These are phyloP conservation scores for Drosophila rhopaloa DNA, from an alignment of 1,140 invertebrate species.

Conservation along the genomic window DNA sequence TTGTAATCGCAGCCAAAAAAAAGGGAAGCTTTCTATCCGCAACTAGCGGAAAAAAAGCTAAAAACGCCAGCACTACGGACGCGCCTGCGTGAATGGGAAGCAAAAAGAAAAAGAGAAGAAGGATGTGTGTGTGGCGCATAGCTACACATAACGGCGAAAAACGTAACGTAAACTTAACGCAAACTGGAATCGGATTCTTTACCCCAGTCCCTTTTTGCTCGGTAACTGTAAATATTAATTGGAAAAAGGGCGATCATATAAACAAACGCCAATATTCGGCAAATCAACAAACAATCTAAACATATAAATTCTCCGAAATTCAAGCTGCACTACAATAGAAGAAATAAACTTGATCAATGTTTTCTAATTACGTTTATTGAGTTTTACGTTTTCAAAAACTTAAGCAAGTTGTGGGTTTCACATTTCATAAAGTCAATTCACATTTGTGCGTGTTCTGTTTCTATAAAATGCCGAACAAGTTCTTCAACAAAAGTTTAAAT, in stretches of 20 bases:
- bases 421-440: no score
- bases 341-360: no score
- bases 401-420: no score
- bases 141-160: constrained; percentile 38
- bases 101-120: constrained; percentile 24
- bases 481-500: no score
- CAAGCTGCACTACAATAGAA: background rate
- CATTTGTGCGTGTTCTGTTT: no score
- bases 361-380: no score
- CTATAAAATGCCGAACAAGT: no score
- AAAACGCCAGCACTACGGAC: constrained; percentile 20
- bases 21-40: constrained; percentile 12
- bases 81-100: constrained; percentile 50
- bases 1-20: constrained; percentile 31
- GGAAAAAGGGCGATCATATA: constrained; percentile 14
- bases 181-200: constrained; percentile 26
- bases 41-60: background rate
- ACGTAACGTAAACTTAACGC: constrained; percentile 46
- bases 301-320: background rate
- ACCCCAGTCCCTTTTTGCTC: background rate
- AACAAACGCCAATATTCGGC: background rate
- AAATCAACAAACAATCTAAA: background rate
- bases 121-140: constrained; percentile 29
- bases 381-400: no score
- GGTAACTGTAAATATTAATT: constrained; percentile 11